Evolutionary conservation across 2,797 vertebrate genomes (phyloP).

Genomic region (Gorsachius magnificus): DNA sequence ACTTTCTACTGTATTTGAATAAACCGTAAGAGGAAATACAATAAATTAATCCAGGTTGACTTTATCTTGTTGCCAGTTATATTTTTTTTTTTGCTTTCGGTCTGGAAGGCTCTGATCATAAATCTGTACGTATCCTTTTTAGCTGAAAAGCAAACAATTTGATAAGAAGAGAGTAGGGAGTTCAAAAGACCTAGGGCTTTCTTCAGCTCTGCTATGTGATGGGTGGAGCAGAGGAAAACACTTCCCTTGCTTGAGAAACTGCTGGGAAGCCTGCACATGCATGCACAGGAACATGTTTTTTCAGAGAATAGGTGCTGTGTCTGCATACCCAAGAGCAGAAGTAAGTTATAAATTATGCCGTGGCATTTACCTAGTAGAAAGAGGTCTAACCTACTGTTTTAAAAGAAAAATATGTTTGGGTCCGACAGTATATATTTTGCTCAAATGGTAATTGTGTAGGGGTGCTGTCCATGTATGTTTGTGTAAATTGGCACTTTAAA

Average conservation of each 20-base stretch:
- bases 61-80: background rate
- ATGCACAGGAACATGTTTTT: slow-evolving; percentile 25
- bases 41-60: background rate
- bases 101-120: background rate
- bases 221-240: slow-evolving; percentile 49
- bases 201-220: slow-evolving; percentile 17
- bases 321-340: slow-evolving; percentile 39
- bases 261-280: slow-evolving; percentile 17
- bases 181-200: slow-evolving; percentile 33
- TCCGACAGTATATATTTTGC: background rate
- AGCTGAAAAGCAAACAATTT: slow-evolving; percentile 30
- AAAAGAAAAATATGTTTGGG: background rate
- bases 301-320: background rate
- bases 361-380: background rate
- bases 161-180: slow-evolving; percentile 14
- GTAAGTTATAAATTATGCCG: background rate
- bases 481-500: background rate
- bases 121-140: background rate
- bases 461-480: background rate
- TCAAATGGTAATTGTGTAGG: background rate
- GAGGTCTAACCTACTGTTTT: background rate
- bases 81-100: background rate
- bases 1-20: background rate
- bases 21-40: slow-evolving; percentile 44
- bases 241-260: slow-evolving; percentile 34